A percentile compares a stretch with the other conserved stretches of the same genome.
These are phyloP conservation scores for Taeniopygia guttata DNA, from an alignment of 2,797 vertebrate genomes.

Conservation along the genomic window DNA sequence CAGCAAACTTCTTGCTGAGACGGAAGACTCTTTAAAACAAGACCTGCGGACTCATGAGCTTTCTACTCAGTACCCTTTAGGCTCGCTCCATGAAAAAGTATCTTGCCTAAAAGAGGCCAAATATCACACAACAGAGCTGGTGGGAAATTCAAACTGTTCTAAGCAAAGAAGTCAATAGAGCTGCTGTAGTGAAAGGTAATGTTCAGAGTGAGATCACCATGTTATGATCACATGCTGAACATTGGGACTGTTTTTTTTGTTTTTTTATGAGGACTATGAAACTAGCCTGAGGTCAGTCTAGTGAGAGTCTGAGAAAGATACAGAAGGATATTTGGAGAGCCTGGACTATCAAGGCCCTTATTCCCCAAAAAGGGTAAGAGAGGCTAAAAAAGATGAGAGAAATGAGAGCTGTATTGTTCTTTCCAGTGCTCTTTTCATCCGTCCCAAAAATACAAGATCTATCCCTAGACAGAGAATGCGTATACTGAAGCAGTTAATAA, in stretches of 20 bases:
- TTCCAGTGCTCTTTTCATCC: neutral
- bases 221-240: slow-evolving; percentile 68
- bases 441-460: neutral
- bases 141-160: slow-evolving; percentile 61
- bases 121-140: slow-evolving; percentile 56
- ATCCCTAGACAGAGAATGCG: neutral
- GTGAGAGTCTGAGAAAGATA: slow-evolving; percentile 48
- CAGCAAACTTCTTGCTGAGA: slow-evolving; percentile 47
- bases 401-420: neutral
- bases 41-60: slow-evolving; percentile 25
- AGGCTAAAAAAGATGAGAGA: slow-evolving; percentile 27
- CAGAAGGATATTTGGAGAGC: slow-evolving; percentile 24
- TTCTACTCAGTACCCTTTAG: slow-evolving; percentile 45
- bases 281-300: slow-evolving; percentile 61
- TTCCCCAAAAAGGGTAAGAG: slow-evolving; percentile 30
- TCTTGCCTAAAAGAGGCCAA: slow-evolving; percentile 43
- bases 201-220: slow-evolving; percentile 60
- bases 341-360: slow-evolving; percentile 24
- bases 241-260: neutral
- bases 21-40: slow-evolving; percentile 50
- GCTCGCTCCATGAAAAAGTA: slow-evolving; percentile 34
- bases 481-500: neutral
- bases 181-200: slow-evolving; percentile 35
- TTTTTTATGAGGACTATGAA: slow-evolving; percentile 48
- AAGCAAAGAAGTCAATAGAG: slow-evolving; percentile 43